Evolutionary conservation across 2,888 invertebrate species (phyloP), one percentile per base, ranked within the genome.

Genomic region (Rhimphoctona megacephalus): DNA sequence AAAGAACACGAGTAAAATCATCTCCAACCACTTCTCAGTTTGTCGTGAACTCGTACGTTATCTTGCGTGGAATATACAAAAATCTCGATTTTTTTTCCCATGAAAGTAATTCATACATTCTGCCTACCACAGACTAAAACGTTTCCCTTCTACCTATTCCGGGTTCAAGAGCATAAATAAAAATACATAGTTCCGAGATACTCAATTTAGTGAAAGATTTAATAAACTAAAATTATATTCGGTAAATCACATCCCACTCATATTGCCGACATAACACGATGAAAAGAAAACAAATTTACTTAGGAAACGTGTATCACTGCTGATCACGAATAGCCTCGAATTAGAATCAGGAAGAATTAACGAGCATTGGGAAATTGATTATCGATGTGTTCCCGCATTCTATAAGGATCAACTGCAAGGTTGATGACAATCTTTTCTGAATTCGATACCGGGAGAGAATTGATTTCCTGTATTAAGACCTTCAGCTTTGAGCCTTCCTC

Each of bases 391-490:
- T 61, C 17, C 7, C 54, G 11, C 54, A 17, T 30, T 61, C 17
- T 30, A 17, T 17, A 7, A 61, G 30, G 30, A 30, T 61, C 30
- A 61, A 61, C 30, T 61, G 61, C 30, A 69, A 78, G 52, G 46
- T 70, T 30, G 61, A 57, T 33, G 74, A 49, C 14, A 61, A 46
- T 49, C 57, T 81, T 73, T 73, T 22, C 46, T 39, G 54, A 49
- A 83, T 39, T 64, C 67, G 73, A 72, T 76, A 79, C 54, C 72
- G 46, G n/a, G 22, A 73, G 64, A 74, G 78, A 87, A 91, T 90
- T 89, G 84, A 91, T 90, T 90, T 88, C 81, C 79, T 66, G 88
- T 89, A 88, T 90, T 91, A 89, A 83, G 43, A 49, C n/a, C 46
- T 14, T n/a, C 69, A n/a, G 46, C 74, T 52, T 57, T 36, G 17